These are phyloP conservation scores for Lycophotia porphyrea DNA, from an alignment of 2,888 invertebrate genomes.

Conservation along the genomic window DNA sequence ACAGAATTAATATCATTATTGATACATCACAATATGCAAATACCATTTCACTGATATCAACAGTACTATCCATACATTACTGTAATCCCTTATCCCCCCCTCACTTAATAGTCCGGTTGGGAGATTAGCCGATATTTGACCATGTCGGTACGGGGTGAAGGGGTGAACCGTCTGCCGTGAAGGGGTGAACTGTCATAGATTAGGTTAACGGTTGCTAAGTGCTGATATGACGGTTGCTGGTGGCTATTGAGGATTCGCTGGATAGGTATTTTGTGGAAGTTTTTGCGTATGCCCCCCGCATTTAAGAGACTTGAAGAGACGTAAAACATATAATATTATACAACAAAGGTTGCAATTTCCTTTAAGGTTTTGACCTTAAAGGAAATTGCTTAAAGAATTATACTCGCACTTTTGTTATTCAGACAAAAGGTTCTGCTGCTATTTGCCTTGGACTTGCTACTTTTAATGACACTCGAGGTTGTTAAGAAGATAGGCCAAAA, in stretches of 20 bases:
- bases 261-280: not conserved
- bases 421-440: not conserved
- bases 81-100: not conserved
- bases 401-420: not conserved
- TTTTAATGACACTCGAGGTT: too few species aligned
- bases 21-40: slow-evolving; percentile 22
- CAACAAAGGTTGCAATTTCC: too few species aligned
- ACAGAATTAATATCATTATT: not conserved
- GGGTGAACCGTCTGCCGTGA: slow-evolving; percentile 31
- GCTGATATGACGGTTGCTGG: slow-evolving; percentile 16
- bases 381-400: not conserved
- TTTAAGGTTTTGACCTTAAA: too few species aligned
- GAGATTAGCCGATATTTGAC: slow-evolving; percentile 35
- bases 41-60: not conserved
- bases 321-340: not conserved
- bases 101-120: not conserved
- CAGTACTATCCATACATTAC: slow-evolving; percentile 1
- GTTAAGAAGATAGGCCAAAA: not conserved
- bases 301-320: not conserved
- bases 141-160: slow-evolving; percentile 7
- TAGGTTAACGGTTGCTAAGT: slow-evolving; percentile 39
- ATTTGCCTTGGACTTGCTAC: not conserved
- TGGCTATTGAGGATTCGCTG: not conserved
- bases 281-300: too few species aligned
- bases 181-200: slow-evolving; percentile 40